Base-by-base conservation (phyloP, 2,888 invertebrate species). In the Pharmacophagus antenor region DNA sequence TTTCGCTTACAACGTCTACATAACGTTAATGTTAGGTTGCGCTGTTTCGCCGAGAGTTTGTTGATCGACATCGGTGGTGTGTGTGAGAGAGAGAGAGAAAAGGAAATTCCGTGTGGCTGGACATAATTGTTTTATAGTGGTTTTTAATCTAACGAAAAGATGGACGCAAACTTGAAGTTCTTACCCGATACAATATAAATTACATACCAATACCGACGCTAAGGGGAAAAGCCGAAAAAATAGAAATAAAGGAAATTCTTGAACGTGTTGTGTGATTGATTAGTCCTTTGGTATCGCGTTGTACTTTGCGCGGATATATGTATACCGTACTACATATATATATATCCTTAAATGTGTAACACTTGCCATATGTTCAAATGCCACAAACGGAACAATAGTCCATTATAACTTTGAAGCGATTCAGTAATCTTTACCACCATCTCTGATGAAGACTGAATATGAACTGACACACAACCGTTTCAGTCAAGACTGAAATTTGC, bases 101-200 rank as follows among this genome's bases (percentile, higher is more conserved):
- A n/a, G n/a, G n/a, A 71, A 79, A 76, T 76, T 74, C 76, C 68
- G 71, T 70, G 75, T 76, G 77, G 76, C 79, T 51, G 78, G 77
- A 79, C 78, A 75, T 73, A 73, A 72, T 71, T 77, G 71, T 79
- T 80, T 75, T 79, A 77, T 77, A 79, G 74, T 75, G 74, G 71
- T 82, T 72, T 73, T 74, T 79, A 74, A 77, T 73, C 80, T 74
- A 53, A 79, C 76, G 81, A 82, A 82, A 81, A 82, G 82, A 78
- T 75, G 83, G 82, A 87, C 80, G 79, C 86, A 87, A 86, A 86
- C 86, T 79, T 84, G 84, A 85, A 85, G 85, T 86, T 86, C 84
- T 81, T 85, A 87, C 86, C n/a, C 87, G 22, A 84, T 85, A 84
- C 84, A 87, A 89, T 91, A 90, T 91, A 92, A 92, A 91, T 86